Conservation (phyloP, 2,888 invertebrate genomes). For the Sipha maydis region DNA sequence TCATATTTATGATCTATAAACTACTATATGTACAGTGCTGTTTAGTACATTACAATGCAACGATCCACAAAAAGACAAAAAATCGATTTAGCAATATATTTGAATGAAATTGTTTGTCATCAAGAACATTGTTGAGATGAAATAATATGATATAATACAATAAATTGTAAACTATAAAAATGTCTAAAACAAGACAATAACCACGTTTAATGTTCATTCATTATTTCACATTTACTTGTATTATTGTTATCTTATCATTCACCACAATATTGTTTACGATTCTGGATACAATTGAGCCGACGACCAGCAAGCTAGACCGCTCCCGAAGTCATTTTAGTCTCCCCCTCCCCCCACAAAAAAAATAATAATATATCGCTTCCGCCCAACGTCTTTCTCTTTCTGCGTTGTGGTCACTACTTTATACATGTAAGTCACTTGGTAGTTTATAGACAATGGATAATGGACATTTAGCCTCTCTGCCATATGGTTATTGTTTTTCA, state of each 20-base stretch:
- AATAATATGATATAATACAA: conserved; percentile 6
- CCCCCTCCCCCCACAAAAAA: not conserved
- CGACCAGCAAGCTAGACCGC: conserved; percentile 29
- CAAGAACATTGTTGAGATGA: conserved; percentile 26
- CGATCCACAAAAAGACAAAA: not conserved
- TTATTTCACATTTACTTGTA: conserved; percentile 30
- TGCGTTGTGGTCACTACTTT: conserved; percentile 15
- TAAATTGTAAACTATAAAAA: conserved; percentile 45
- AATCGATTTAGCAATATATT: not conserved
- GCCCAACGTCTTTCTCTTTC: conserved; percentile 33
- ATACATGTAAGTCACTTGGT: conserved; percentile 34
- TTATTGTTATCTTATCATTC: conserved; percentile 57
- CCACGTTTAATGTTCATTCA: conserved; percentile 43
- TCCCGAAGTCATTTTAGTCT: conserved; percentile 54
- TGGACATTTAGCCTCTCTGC: conserved; percentile 41
- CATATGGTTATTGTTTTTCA: conserved; percentile 60
- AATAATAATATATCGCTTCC: conserved; percentile 55
- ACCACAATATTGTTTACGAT: conserved; percentile 53
- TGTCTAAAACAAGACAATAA: conserved; percentile 59
- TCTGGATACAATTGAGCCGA: conserved; percentile 26
- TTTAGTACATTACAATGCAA: not conserved
- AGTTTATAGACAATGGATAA: conserved; percentile 59
- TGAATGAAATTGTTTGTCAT: conserved; percentile 36
- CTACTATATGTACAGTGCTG: not conserved
- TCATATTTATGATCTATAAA: not conserved